Conservation (phyloP, 1,140 invertebrate species). For the Drosophila sulfurigaster region DNA sequence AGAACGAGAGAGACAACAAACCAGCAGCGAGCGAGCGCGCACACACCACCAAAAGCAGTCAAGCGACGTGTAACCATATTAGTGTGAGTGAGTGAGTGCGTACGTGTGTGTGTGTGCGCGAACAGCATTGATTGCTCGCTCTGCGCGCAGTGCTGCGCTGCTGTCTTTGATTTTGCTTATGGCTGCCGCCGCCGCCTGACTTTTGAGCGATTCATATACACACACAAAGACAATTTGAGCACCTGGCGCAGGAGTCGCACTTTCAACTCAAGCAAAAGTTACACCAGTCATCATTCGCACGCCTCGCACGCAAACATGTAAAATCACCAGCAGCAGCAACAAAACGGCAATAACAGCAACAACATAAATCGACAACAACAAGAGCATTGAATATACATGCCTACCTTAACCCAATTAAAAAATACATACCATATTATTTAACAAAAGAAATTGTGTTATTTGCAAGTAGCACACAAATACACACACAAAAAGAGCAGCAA, state of each 20-base stretch:
- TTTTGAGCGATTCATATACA: conserved; percentile 66
- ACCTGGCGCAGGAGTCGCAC: conserved; percentile 77
- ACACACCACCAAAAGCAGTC: conserved; percentile 65
- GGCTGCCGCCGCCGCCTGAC: conserved; percentile 60
- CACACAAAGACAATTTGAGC: conserved; percentile 55
- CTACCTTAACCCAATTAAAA: conserved; percentile 85
- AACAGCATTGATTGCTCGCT: conserved; percentile 72
- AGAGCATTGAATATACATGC: conserved; percentile 69
- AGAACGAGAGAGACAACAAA: conserved; percentile 49
- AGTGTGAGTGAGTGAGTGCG: conserved; percentile 31
- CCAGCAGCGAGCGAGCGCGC: conserved; percentile 52
- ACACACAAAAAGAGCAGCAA: conserved; percentile 54
- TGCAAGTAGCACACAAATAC: conserved; percentile 69
- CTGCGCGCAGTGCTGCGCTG: conserved; percentile 35
- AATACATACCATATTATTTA: conserved; percentile 81
- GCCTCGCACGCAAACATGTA: conserved; percentile 27
- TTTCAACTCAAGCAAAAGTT: conserved; percentile 65
- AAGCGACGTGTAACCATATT: conserved; percentile 71
- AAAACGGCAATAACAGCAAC: conserved; percentile 18
- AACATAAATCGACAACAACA: conserved; percentile 41
- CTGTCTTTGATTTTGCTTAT: conserved; percentile 77
- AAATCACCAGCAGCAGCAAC: conserved; percentile 30
- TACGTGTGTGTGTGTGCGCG: conserved; percentile 21
- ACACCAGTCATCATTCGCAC: conserved; percentile 38
- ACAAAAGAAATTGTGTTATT: conserved; percentile 84